Base-by-base conservation (phyloP, 2,888 invertebrate genomes). In the Tyria jacobaeae region DNA sequence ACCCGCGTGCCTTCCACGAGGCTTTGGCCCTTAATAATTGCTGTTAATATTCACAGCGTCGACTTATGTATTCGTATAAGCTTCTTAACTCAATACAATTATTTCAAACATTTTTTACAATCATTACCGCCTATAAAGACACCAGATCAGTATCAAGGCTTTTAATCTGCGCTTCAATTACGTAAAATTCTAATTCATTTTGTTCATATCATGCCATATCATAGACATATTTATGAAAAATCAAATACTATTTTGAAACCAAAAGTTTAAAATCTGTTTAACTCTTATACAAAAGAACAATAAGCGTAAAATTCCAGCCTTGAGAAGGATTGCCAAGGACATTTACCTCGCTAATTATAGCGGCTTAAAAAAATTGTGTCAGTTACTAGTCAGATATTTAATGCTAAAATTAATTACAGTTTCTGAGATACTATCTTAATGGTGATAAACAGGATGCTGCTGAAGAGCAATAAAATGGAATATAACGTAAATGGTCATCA, bases 41-140 rank as follows among this genome's bases (percentile, higher is more conserved):
- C 75, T 81, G 82, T 86, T 85, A 86, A 88, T 89, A 85, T 85
- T 86, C 81, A 74, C 70, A 84, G 87, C 81, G 86, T 85, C 70
- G 75, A 80, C 81, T 79, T 79, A 72, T 78, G 85, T 78, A 85
- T 86, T 85, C 79, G 70, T 75, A 79, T 80, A 82, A 85, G 82
- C 83, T 79, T 74, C 82, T 85, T 83, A 81, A 68, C 79, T 74
- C 78, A 76, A 78, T 75, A 76, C 78, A 81, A 84, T 82, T 34
- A 58, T 62, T 49, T n/a, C 17, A 49, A 54, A 47, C 34, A 50
- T 54, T 57, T 34, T 54, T 57, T 52, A 15, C 9, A 27, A 41
- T 31, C n/a, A 37, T 21, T 37, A 56, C 57, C 6, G 35, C 52
- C 62, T 49, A 71, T 68, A 70, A 68, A 73, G 55, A 58, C 63